Conservation (phyloP, 2,113 vertebrate species). For the Tricholaema leucomelas region DNA sequence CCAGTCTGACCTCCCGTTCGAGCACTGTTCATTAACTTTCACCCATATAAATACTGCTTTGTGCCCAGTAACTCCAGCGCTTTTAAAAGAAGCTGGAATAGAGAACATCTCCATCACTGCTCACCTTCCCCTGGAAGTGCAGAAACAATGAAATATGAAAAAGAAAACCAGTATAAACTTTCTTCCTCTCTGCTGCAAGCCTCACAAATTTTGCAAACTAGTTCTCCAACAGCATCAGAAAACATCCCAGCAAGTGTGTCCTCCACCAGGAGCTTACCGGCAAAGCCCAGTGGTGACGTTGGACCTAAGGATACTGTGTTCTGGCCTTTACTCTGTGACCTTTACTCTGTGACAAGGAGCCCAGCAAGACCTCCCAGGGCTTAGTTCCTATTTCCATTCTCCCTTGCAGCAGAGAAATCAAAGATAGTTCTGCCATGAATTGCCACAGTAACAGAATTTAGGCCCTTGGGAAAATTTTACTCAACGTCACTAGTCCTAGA, state of each 20-base stretch:
- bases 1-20: neutral
- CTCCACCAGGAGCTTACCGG: neutral
- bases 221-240: neutral
- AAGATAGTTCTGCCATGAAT: neutral
- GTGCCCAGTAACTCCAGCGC: neutral
- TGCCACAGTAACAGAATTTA: neutral
- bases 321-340: neutral
- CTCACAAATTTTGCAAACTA: neutral
- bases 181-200: neutral
- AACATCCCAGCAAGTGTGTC: neutral
- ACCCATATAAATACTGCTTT: neutral
- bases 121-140: neutral
- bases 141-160: too few relatives aligned
- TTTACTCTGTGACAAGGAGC: neutral
- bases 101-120: neutral
- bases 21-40: conserved; percentile 4
- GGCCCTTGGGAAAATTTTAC: neutral
- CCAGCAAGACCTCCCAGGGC: neutral
- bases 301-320: neutral
- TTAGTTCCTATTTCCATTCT: neutral
- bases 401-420: neutral
- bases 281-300: neutral
- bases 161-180: neutral
- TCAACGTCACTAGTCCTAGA: neutral
- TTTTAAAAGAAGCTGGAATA: neutral